A percentile compares a stretch with the other conserved stretches of the same genome.
Conservation (phyloP, 2,797 vertebrate species). For the Vipera latastei region DNA sequence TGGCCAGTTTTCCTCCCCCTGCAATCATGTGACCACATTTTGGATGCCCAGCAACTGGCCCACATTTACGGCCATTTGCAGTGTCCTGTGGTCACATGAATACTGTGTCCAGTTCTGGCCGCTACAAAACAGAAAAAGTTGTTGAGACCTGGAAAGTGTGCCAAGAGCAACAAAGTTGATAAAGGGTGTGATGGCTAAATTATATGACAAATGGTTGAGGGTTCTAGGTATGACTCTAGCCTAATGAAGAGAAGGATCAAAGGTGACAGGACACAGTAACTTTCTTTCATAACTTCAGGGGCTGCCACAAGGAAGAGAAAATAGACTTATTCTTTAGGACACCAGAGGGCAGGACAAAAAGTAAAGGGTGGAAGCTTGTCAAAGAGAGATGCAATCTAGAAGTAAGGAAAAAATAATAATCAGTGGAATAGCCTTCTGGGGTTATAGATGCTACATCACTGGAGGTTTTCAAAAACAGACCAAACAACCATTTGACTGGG, state of each 20-base stretch:
- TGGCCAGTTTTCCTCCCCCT: not conserved
- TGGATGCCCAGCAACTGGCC: not conserved
- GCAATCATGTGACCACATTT: not conserved
- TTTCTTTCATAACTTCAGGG: not conserved
- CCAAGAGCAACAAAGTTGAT: not conserved
- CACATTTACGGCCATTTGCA: not conserved
- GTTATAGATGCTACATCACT: not conserved
- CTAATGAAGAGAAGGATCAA: not conserved
- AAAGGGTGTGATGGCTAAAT: not conserved
- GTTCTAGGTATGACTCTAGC: not conserved
- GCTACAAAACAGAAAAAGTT: not conserved
- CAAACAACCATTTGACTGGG: not conserved
- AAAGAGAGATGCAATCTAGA: not conserved
- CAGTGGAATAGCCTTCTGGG: not conserved
- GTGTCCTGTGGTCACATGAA: not conserved
- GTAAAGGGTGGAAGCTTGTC: not conserved
- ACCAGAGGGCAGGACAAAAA: not conserved
- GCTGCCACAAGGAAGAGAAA: not conserved
- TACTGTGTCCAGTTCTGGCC: not conserved
- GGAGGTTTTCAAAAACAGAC: not conserved
- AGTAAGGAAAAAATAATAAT: not conserved
- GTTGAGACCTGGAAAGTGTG: not conserved
- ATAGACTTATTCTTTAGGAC: not conserved
- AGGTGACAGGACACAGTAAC: not conserved
- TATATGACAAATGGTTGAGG: not conserved